Evolutionary conservation across 2,113 vertebrate genomes (phyloP), one percentile per base, ranked within the genome.

Genomic region (Gavialis gangeticus): DNA sequence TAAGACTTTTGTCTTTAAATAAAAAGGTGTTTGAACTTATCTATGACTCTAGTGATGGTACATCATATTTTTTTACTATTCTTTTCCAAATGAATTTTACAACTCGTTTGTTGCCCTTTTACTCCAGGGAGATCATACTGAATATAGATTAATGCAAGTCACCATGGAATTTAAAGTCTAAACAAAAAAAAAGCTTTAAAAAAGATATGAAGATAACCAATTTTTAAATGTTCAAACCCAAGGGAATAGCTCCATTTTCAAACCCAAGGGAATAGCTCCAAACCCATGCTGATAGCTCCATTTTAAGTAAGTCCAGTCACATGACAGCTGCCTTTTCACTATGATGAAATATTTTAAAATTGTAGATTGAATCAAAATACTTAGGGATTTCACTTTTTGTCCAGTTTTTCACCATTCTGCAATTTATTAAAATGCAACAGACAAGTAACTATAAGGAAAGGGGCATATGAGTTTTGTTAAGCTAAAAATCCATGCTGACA

Each of bases 131-230:
- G 96, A 88, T 75, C 28, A n/a, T 4, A 1, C 55, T 91, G n/a
- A 63, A 89, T 94, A 92, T 82, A 95, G 78, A 94, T 94, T 89
- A 96, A 56, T 89, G 22, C 27, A 96, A 93, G 3, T 10, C 58
- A 79, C n/a, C 14, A 14, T 4, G 37, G 71, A 96, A 94, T 86
- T 89, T 63, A 71, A 95, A 93, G 56, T 87, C 56, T 85, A 82
- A 95, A 85, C 6, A 91, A 80, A 95, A 90, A 1, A 5, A 24
- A 2, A 63, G 11, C 3, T 57, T 82, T 89, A 10, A 76, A 83
- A 55, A 90, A 95, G 82, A 59, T 4, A 66, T 93, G 95, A 81
- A 58, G 9, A 64, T 92, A 95, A 77, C 27, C 5, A 0, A 30
- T 88, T 96, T 94, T 79, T 24, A 95, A 77, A 94, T 95, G 95